Base-by-base conservation (phyloP, 2,797 vertebrate genomes). In the Gymnothorax javanicus region DNA sequence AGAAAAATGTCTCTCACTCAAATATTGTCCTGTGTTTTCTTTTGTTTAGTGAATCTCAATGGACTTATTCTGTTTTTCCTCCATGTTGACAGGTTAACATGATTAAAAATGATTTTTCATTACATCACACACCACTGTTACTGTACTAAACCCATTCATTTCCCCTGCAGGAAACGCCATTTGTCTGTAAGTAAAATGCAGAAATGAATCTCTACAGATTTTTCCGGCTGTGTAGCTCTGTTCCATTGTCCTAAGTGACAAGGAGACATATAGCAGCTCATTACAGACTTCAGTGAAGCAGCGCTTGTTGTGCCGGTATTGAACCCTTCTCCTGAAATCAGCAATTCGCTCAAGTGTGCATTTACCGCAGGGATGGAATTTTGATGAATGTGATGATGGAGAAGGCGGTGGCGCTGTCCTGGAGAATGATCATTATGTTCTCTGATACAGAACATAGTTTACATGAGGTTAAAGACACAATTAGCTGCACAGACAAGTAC, bases 221-320 rank as follows among this genome's bases (percentile, higher is more conserved):
- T 64, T 67, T 27, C 23, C 60, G n/a, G 59, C 15, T 13, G 43
- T 60, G 67, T 43, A 20, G 60, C 12, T 20, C 58, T 67, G 4
- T 67, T 9, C 58, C 58, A 64, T 84, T 64, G 25, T 7, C 43
- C 43, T 67, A 50, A 64, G 23, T 62, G 58, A 84, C 83, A 84
- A 84, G 27, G 62, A 43, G 83, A 84, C 27, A 84, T 11, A 67
- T 50, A 83, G 52, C 59, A 43, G 60, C 60, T 84, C 58, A n/a
- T 81, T 81, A 81, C 77, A 81, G 52, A 56, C 20, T 54, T 81
- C 50, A 81, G 77, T n/a, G 77, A 81, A 81, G 77, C 77, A 56
- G 77, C 77, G 7, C 25, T 11, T 81, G 77, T n/a, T 23, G 52
- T n/a, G 25, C 50, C n/a, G 77, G n/a, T 81, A 81, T 77, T 77